Base-by-base conservation (phyloP, 1,140 invertebrate genomes). In the Camponotus vicinus region DNA sequence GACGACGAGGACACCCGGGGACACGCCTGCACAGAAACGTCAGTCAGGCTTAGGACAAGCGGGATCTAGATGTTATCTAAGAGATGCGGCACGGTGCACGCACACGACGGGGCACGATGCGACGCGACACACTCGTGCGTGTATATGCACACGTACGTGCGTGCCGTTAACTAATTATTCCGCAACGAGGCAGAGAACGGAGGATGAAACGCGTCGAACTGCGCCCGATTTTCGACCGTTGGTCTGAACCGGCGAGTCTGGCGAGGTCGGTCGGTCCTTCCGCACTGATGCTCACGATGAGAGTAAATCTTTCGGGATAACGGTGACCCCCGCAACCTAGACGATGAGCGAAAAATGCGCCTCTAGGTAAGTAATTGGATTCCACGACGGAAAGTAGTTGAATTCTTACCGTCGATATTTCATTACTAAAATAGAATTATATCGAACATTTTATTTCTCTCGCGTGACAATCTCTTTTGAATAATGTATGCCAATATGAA, bases 1-100 rank as follows among this genome's bases (percentile, higher is more conserved):
- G 86, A 85, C 45, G 88, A 87, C 79, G 73, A 86, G 85, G 87
- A 91, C 86, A 92, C 77, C 79, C 89, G 71, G 75, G 34, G 45
- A 78, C 57, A 40, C 77, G 89, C 85, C 86, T 92, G 91, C 75
- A 93, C 90, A 92, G 92, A 94, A 94, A 93, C 91, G 93, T 95
- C 94, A 94, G 77, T 95, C 94, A 94, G 92, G 92, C 92, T 95
- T 95, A 94, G 84, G 61, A 61, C 75, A 85, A 87, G 85, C 52
- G 21, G 91, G 91, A 93, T 92, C 89, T 87, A 92, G 90, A 91
- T 91, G 89, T 86, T 90, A 91, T 91, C 90, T 91, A 49, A 66
- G 89, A 88, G 85, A 88, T 59, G 73, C 86, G 85, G 73, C 49
- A 49, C 78, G 49, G 27, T 55, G 70, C 55, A 40, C 1, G 37